Base-by-base conservation (phyloP, 64 coral and sea anemone genomes). In the Montipora foliosa region DNA sequence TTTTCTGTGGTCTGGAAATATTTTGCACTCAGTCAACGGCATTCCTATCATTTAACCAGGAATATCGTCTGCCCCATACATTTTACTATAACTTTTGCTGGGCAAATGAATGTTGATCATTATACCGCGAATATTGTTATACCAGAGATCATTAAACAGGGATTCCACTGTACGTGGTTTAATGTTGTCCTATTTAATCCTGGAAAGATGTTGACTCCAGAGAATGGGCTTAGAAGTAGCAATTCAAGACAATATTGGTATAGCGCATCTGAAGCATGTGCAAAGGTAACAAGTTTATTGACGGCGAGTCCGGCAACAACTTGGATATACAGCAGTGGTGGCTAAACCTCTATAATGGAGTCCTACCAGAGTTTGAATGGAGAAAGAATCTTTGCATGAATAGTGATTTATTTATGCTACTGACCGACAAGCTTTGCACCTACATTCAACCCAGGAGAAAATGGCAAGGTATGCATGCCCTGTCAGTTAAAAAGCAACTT, bases 401-500 rank as follows among this genome's bases (percentile, higher is more conserved):
- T 60, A 15, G 74, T 29, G 6, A 89, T 76, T 21, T 76, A 69
- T 89, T 89, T 58, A 77, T 89, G 70, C n/a, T 59, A 62, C 74
- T 89, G 49, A 46, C 87, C 22, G 51, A 77, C 74, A 74, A 89
- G 22, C 53, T 83, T 53, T 19, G 80, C 22, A 17, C 80, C 61
- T 83, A 83, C 21, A 16, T 83, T 49, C 47, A 83, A 52, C 53
- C 80, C 24, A 20, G 53, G 51, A 62, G 52, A 85, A 67, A 59
- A 24, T 59, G 59, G 14, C 19, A 44, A 89, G 72, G 25, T 25
- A 46, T 89, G 15, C 71, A 92, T 92, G 90, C 84, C 47, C 16
- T 84, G 68, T 59, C 78, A 75, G 80, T 92, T 7, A 37, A 93
- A 67, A 93, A 94, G 76, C 85, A 94, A 88, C 45, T 94, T 71